Evolutionary conservation across 2,797 vertebrate genomes (phyloP).

Genomic region (Enteromius afrohamiltoni): DNA sequence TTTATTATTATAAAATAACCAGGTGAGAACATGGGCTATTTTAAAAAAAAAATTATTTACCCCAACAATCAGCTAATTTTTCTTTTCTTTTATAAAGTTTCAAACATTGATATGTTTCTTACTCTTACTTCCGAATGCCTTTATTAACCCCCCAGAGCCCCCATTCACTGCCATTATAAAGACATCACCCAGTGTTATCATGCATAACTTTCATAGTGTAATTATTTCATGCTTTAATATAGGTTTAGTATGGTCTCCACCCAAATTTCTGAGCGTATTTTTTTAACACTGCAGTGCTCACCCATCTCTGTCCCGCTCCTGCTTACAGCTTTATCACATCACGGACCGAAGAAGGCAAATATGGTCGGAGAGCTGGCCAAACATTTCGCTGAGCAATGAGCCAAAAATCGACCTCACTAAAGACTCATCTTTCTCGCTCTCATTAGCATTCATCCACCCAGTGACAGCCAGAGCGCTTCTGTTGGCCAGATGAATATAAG

Average conservation of each 20-base stretch:
- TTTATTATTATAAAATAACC: neutral
- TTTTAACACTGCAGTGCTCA: neutral
- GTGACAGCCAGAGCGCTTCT: constrained; percentile 55
- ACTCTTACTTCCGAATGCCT: too few relatives aligned
- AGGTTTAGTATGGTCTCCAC: neutral
- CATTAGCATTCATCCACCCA: constrained; percentile 55
- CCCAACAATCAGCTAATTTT: neutral
- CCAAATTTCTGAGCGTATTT: neutral
- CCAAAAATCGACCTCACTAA: constrained; percentile 57
- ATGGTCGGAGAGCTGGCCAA: constrained; percentile 51
- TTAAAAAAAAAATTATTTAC: too few relatives aligned
- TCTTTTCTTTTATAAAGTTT: too few relatives aligned
- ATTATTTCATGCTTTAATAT: neutral
- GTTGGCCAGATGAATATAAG: constrained; percentile 52
- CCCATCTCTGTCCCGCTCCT: neutral
- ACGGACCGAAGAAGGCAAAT: constrained; percentile 51
- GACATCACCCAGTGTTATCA: neutral
- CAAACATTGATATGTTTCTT: too few relatives aligned
- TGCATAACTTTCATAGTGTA: neutral
- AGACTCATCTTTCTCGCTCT: constrained; percentile 56
- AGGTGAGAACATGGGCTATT: neutral
- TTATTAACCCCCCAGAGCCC: too few relatives aligned
- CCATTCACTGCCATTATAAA: too few relatives aligned
- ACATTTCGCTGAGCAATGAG: constrained; percentile 61
- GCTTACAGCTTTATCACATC: constrained; percentile 28